Base-by-base conservation (phyloP, 2,113 vertebrate species). In the Axis porcinus region DNA sequence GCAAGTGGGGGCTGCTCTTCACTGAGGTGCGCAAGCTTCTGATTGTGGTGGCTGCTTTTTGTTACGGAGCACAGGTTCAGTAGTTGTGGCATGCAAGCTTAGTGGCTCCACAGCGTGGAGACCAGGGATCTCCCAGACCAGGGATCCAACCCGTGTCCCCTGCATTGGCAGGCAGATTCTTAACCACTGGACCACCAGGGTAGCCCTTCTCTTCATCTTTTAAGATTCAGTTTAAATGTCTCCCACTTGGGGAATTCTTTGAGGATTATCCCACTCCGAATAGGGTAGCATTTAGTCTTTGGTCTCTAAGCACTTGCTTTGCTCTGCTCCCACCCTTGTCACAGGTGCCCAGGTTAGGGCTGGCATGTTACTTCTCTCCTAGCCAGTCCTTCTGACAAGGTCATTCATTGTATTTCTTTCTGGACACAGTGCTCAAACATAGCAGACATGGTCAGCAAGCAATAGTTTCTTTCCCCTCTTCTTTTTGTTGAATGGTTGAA, bases 121-220 rank as follows among this genome's bases (percentile, higher is more conserved):
- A 14, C 40, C 70, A 45, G 43, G 43, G 43, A 45, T 45, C 27
- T 76, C 21, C 70, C 70, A 76, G 36, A 76, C 70, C 40, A 7
- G 36, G 19, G 70, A 14, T 43, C 6, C 1, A 43, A 76, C 40
- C 40, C 12, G 0, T 43, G 70, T 7, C 23, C 70, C 36, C 70
- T 43, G 70, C 40, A 76, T 43, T 43, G 12, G 23, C 23, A 27
- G 70, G 36, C 23, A 43, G 70, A 23, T 43, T 76, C 36, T 76
- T 43, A 43, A 43, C 12, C 70, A 7, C 70, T 43, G 36, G 40
- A 14, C 36, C 70, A 43, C 6, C 23, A 40, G 36, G 40, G 70
- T 25, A 43, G 70, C 23, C 70, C 15, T 76, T 3, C n/a, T 85
- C 45, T 33, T 92, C 28, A 27, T 83, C 36, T 16, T 58, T 79